phyloP scores from a whole-genome alignment of 1,140 invertebrate genomes.

The Pteromalus puparum region DNA sequence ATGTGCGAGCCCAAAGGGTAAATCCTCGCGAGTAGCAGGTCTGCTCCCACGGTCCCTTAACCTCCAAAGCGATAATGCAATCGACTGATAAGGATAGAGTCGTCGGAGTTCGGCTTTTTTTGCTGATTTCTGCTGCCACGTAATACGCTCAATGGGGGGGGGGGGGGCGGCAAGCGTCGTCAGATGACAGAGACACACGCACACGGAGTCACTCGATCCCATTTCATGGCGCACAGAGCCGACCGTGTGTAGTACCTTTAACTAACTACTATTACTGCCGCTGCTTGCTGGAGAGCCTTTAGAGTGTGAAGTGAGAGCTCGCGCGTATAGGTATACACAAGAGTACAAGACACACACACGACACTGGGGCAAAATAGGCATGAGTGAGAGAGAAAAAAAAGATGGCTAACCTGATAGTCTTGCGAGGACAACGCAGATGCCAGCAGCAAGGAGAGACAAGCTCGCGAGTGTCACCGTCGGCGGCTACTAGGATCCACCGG shows the following conservation, averaged over 20 bases:
- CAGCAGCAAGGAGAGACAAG: slow-evolving; percentile 61
- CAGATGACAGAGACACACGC: no score
- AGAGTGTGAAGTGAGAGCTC: not conserved
- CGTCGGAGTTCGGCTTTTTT: not conserved
- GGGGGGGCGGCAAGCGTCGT: no score
- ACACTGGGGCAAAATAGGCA: not conserved
- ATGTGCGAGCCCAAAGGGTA: slow-evolving; percentile 45
- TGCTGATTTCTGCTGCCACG: not conserved
- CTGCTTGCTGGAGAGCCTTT: no score
- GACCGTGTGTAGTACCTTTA: no score
- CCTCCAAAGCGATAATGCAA: slow-evolving; percentile 17
- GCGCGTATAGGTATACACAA: not conserved
- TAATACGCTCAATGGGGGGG: no score
- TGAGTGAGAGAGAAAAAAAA: slow-evolving; percentile 26
- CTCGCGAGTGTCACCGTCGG: slow-evolving; percentile 54
- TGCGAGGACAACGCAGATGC: slow-evolving; percentile 68
- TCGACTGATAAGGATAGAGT: not conserved
- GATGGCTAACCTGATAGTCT: slow-evolving; percentile 68
- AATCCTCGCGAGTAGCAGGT: slow-evolving; percentile 36
- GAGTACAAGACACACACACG: no score
- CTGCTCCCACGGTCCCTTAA: slow-evolving; percentile 33
- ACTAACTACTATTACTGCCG: not conserved
- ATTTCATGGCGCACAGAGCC: no score
- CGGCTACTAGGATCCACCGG: slow-evolving; percentile 32
- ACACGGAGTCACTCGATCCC: no score